Conservation (phyloP, 2,888 invertebrate genomes). For the Parelbella ahira region DNA sequence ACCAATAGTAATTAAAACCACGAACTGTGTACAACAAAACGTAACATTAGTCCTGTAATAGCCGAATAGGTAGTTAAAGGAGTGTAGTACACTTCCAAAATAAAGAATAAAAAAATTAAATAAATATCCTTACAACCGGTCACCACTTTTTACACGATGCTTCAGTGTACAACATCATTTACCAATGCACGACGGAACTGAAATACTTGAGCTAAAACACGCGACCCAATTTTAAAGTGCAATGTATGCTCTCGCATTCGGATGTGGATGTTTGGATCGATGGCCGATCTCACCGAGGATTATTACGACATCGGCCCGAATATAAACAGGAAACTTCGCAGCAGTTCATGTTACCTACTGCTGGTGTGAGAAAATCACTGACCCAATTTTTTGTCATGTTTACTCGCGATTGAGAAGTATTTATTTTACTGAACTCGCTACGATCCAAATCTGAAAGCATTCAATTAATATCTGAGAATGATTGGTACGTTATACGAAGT, state of each 20-base stretch:
- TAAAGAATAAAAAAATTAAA: too few relatives aligned
- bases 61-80: too few relatives aligned
- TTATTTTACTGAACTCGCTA: too few relatives aligned
- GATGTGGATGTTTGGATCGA: conserved; percentile 12
- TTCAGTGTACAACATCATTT: conserved; percentile 1
- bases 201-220: conserved; percentile 12
- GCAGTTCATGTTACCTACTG: conserved; percentile 10
- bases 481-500: too few relatives aligned
- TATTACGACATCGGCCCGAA: conserved; percentile 16
- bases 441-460: too few relatives aligned
- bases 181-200: conserved; percentile 5
- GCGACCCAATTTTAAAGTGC: conserved; percentile 16
- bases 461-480: too few relatives aligned
- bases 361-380: conserved; percentile 9
- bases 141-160: too few relatives aligned
- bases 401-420: conserved; percentile 2
- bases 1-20: too few relatives aligned
- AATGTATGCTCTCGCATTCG: conserved; percentile 10
- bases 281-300: conserved; percentile 4
- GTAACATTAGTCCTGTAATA: too few relatives aligned
- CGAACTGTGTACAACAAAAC: too few relatives aligned
- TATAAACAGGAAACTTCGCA: conserved; percentile 21
- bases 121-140: too few relatives aligned
- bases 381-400: conserved; percentile 12
- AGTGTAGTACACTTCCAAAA: too few relatives aligned